Conservation (phyloP, 2,797 vertebrate species). For the Spea hammondii region DNA sequence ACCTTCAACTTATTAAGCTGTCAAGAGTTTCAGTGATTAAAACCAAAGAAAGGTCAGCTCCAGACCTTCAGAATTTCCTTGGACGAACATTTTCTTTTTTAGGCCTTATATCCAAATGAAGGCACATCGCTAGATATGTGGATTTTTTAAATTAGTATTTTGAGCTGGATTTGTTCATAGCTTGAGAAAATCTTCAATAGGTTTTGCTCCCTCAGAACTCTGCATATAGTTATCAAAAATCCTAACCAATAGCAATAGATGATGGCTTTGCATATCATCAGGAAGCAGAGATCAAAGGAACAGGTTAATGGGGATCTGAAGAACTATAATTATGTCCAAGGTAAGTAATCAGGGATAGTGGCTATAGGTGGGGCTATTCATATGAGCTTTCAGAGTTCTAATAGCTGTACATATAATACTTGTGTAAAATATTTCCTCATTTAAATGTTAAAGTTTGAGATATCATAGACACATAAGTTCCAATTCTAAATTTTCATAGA, state of each 20-base stretch:
- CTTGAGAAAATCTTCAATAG: conserved; percentile 69
- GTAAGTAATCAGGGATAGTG: conserved; percentile 71
- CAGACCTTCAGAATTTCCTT: conserved; percentile 89
- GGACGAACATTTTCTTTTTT: conserved; percentile 84
- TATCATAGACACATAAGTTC: conserved; percentile 40
- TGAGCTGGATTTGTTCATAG: conserved; percentile 69
- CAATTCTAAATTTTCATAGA: conserved; percentile 49
- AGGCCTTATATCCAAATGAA: conserved; percentile 85
- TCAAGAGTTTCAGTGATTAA: conserved; percentile 98
- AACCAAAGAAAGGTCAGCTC: conserved; percentile 95
- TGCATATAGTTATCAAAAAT: conserved; percentile 82
- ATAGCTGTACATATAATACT: conserved; percentile 75
- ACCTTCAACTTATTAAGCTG: conserved; percentile 99
- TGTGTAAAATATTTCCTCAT: conserved; percentile 67
- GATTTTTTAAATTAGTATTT: conserved; percentile 81
- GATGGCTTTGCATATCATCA: conserved; percentile 83
- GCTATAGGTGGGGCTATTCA: conserved; percentile 71
- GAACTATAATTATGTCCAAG: conserved; percentile 80
- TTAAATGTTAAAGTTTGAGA: conserved; percentile 60
- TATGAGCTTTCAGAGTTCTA: conserved; percentile 82
- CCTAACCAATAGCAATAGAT: conserved; percentile 73
- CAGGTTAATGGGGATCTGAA: conserved; percentile 78
- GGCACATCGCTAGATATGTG: conserved; percentile 80
- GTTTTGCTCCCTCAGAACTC: conserved; percentile 66
- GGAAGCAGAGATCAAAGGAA: conserved; percentile 80